Conservation (phyloP, 2,888 invertebrate genomes). For the Odiellus spinosus region DNA sequence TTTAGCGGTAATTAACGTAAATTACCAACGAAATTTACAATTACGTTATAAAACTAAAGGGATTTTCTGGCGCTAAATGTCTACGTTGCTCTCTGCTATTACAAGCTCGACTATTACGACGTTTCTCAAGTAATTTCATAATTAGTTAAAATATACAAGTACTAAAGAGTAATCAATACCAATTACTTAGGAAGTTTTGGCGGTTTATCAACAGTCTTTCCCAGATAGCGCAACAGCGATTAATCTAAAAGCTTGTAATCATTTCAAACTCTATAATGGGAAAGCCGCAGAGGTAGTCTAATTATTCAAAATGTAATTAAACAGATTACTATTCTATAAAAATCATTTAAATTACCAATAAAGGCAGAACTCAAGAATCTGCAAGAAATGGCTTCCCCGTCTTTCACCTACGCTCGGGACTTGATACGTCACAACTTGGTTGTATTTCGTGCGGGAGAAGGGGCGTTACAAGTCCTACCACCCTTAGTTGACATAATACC, state of each 20-base stretch:
- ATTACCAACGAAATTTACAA: background rate
- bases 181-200: slow-evolving; percentile 57
- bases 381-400: slow-evolving; percentile 47
- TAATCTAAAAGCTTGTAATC: slow-evolving; percentile 76
- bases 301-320: background rate
- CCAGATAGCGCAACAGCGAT: slow-evolving; percentile 88
- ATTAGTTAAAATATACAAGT: background rate
- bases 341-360: slow-evolving; percentile 8
- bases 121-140: slow-evolving; percentile 53
- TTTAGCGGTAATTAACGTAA: background rate
- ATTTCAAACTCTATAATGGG: slow-evolving; percentile 75
- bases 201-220: slow-evolving; percentile 75
- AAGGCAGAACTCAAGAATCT: slow-evolving; percentile 63
- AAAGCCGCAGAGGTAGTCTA: slow-evolving; percentile 62
- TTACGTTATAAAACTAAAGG: slow-evolving; percentile 36
- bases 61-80: slow-evolving; percentile 86
- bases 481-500: slow-evolving; percentile 84
- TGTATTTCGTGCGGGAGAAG: slow-evolving; percentile 84
- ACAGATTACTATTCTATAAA: background rate
- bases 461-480: slow-evolving; percentile 80
- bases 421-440: slow-evolving; percentile 82
- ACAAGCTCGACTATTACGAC: slow-evolving; percentile 95
- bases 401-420: slow-evolving; percentile 65
- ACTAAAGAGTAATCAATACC: background rate
- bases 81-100: slow-evolving; percentile 92